Percentiles rank a stretch among this genome's conserved stretches.
Conservation (phyloP, 2,888 invertebrate species). For the Callinectes sapidus region DNA sequence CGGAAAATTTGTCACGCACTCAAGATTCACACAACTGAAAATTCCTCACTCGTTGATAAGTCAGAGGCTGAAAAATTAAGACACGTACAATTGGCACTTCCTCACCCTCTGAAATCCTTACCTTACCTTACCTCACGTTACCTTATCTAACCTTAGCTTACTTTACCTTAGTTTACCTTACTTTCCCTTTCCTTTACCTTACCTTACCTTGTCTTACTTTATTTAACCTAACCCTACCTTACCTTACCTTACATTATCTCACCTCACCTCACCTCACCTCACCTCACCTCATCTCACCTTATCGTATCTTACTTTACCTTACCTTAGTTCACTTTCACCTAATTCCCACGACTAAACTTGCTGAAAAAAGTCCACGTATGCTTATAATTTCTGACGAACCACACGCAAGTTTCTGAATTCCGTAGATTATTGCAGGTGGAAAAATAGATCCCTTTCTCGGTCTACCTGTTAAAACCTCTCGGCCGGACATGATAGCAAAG, state of each 20-base stretch:
- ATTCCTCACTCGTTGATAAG: too few relatives aligned
- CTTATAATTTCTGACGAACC: background rate
- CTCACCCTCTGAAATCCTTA: too few relatives aligned
- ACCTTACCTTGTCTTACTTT: too few relatives aligned
- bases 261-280: background rate
- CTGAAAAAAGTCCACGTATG: background rate
- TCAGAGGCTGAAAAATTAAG: too few relatives aligned
- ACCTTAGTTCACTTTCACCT: background rate
- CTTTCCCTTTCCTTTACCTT: too few relatives aligned
- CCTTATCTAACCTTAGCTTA: too few relatives aligned
- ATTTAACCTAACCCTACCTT: too few relatives aligned
- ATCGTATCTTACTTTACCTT: background rate
- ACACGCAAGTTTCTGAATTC: background rate
- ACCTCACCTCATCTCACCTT: background rate
- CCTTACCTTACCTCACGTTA: too few relatives aligned
- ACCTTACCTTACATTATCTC: background rate
- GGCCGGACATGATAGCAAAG: background rate
- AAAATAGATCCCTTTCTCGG: background rate
- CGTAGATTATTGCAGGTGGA: background rate
- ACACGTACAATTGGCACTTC: too few relatives aligned
- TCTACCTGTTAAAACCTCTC: background rate
- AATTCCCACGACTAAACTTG: background rate
- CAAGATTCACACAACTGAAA: background rate
- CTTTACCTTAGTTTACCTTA: too few relatives aligned
- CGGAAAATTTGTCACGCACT: too few relatives aligned